Evolutionary conservation across 2,888 invertebrate genomes (phyloP).

Genomic region (Gasteruption jaculator): DNA sequence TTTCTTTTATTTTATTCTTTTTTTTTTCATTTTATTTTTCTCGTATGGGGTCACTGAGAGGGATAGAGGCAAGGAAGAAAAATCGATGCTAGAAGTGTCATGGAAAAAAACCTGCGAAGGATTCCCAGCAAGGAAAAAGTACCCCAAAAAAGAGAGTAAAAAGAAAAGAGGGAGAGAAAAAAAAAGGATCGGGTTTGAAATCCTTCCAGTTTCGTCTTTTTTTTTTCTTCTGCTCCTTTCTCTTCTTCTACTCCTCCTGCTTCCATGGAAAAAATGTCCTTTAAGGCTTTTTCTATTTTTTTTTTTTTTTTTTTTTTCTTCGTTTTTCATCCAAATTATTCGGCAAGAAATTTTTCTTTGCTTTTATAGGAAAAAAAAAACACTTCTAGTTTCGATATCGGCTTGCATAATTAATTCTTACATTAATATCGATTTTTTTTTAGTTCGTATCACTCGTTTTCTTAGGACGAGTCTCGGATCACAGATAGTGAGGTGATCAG

Average conservation of each 20-base stretch:
- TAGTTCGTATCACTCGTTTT: constrained; percentile 47
- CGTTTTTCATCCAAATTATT: constrained; percentile 1
- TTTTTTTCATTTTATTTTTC: too few relatives aligned
- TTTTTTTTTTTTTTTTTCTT: too few relatives aligned
- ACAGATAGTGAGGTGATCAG: constrained; percentile 51
- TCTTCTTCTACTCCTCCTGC: too few relatives aligned
- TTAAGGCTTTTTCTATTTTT: too few relatives aligned
- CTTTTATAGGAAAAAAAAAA: constrained; percentile 21
- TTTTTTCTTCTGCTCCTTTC: too few relatives aligned
- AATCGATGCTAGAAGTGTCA: constrained; percentile 26
- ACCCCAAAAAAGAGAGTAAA: neutral
- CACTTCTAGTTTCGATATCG: constrained; percentile 27
- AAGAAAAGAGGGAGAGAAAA: neutral
- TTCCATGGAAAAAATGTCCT: too few relatives aligned
- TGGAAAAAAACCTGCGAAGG: constrained; percentile 6
- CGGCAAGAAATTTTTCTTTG: neutral
- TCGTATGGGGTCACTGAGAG: constrained; percentile 18
- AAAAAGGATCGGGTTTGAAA: too few relatives aligned
- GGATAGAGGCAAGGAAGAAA: constrained; percentile 21
- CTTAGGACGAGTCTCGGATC: constrained; percentile 44
- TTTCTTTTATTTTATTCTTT: neutral
- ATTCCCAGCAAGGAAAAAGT: too few relatives aligned
- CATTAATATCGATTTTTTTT: constrained; percentile 46
- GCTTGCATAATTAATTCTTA: constrained; percentile 38
- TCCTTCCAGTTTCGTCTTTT: too few relatives aligned